Base-by-base conservation (phyloP, 1,140 invertebrate species). In the Rhyzopertha dominica region DNA sequence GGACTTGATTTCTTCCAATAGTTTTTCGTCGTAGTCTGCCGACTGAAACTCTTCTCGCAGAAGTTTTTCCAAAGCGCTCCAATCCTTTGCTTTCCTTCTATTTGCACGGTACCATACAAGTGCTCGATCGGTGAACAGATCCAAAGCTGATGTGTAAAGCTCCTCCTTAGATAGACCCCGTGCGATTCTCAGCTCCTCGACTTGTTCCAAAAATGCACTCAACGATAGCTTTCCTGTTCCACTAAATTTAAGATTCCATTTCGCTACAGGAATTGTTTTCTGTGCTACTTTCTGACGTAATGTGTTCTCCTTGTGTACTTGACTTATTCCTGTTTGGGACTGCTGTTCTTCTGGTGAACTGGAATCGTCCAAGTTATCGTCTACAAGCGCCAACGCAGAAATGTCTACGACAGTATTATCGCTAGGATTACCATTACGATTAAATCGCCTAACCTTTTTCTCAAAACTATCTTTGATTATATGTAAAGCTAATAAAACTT, bases 91-190 rank as follows among this genome's bases (percentile, higher is more conserved):
- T 19, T 13, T 5, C 7, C 39, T 35, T n/a, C 53, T 28, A 16
- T 61, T 43, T n/a, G 45, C 44, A 4, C 61, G 25, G 32, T 31
- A 64, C 63, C 62, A 64, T 24, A 58, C 52, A 3, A 60, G 26
- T 5, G 60, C 61, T 38, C 53, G 54, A 13, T 49, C 56, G 0
- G 26, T 40, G 44, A 64, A 66, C 22, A 66, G 54, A 25, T 63
- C 58, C 3, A 56, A 51, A 4, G 51, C 51, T 31, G 45, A 51
- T 2, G 43, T 36, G 12, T 61, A 43, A 4, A 58, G 10, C 35
- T 56, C 57, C 8, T 29, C 12, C 3, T 43, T 12, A 7, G 48
- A 10, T 8, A 61, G 48, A 31, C 45, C 31, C 25, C 45, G 43
- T 19, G 52, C 38, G 4, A 14, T 1, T 19, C 40, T 12, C 44